These are phyloP conservation scores for Drosophila willistoni DNA, from an alignment of 1,140 invertebrate species.

Conservation along the genomic window DNA sequence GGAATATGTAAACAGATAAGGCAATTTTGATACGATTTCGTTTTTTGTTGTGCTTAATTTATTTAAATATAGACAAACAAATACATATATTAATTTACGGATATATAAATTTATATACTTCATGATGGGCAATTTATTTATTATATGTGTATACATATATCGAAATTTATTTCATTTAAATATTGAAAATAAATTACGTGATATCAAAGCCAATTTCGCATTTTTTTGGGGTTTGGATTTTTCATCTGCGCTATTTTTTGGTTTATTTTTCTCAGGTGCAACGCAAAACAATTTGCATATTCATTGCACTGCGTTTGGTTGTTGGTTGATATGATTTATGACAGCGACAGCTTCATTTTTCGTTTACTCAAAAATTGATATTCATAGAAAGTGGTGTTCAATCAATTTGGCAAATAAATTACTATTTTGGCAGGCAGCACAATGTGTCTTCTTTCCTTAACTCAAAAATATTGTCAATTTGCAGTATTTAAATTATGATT, in stretches of 20 bases:
- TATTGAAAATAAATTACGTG: slow-evolving; percentile 44
- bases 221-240: slow-evolving; percentile 16
- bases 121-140: slow-evolving; percentile 25
- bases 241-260: slow-evolving; percentile 4
- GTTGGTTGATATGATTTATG: slow-evolving; percentile 46
- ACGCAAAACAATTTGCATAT: background rate
- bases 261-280: background rate
- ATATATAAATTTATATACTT: slow-evolving; percentile 12
- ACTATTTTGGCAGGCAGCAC: slow-evolving; percentile 29
- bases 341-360: background rate
- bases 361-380: slow-evolving; percentile 26
- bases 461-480: slow-evolving; percentile 13
- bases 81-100: background rate
- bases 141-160: background rate
- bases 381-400: slow-evolving; percentile 44
- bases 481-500: slow-evolving; percentile 32
- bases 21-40: background rate
- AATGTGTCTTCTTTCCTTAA: slow-evolving; percentile 19
- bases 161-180: slow-evolving; percentile 41
- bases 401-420: slow-evolving; percentile 39
- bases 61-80: background rate
- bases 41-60: background rate
- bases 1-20: background rate
- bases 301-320: background rate
- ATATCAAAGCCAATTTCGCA: background rate